A percentile compares a stretch with the other conserved stretches of the same genome.
phyloP scores from a whole-genome alignment of 2,797 vertebrate genomes.

The Ceryle rudis region DNA sequence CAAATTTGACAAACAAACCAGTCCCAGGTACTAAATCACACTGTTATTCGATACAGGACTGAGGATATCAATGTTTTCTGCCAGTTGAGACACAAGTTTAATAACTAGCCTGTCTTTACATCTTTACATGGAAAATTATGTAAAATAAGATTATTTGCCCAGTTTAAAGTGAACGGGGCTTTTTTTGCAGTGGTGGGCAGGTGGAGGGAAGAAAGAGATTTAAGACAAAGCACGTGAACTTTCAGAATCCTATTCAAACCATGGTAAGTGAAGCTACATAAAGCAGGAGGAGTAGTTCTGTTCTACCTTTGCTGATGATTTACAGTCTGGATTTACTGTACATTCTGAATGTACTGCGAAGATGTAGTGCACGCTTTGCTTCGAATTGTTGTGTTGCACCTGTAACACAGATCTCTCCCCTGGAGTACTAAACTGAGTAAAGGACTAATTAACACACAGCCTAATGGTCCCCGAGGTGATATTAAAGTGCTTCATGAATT shows the following conservation, averaged over 20 bases:
- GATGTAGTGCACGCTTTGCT: not conserved
- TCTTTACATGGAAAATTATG: not conserved
- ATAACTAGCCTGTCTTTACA: not conserved
- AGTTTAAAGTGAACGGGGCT: not conserved
- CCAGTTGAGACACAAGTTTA: not conserved
- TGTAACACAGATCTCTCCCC: not conserved
- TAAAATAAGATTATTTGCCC: not conserved
- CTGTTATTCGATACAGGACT: not conserved
- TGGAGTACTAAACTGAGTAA: not conserved
- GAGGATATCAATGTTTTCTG: not conserved
- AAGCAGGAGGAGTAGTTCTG: not conserved
- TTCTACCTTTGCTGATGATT: not conserved
- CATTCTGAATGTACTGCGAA: not conserved
- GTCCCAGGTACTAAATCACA: not conserved
- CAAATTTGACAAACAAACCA: not conserved
- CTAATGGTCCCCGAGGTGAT: not conserved
- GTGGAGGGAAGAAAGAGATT: not conserved
- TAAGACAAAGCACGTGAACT: not conserved
- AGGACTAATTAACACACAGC: not conserved
- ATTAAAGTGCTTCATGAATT: not conserved
- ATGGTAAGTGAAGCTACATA: not conserved
- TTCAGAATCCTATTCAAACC: not conserved
- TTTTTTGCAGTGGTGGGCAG: not conserved
- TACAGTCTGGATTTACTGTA: not conserved
- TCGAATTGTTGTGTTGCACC: not conserved